A percentile compares a stretch with the other conserved stretches of the same genome.
phyloP scores from a whole-genome alignment of 2,888 invertebrate genomes.

The Pristionchus exspectatus region DNA sequence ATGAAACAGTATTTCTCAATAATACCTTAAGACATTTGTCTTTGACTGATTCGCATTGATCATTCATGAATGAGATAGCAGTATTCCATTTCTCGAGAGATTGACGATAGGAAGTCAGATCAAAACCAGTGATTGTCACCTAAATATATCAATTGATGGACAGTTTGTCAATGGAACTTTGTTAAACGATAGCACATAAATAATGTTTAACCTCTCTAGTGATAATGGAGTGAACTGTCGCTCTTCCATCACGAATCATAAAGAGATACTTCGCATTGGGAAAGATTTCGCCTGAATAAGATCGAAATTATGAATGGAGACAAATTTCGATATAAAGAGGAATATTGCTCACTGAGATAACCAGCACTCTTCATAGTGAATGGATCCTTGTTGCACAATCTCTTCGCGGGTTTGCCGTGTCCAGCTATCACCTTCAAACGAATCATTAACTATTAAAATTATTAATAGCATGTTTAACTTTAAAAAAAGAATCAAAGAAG shows the following conservation, averaged over 20 bases:
- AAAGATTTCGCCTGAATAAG: slow-evolving; percentile 86
- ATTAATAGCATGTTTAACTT: neutral
- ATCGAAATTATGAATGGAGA: neutral
- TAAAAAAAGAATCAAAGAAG: neutral
- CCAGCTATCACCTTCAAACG: slow-evolving; percentile 85
- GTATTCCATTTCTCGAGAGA: slow-evolving; percentile 96
- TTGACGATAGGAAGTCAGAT: slow-evolving; percentile 91
- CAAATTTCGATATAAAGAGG: neutral
- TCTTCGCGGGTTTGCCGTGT: slow-evolving; percentile 92
- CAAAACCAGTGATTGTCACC: slow-evolving; percentile 92
- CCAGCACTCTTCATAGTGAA: slow-evolving; percentile 96
- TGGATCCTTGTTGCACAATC: slow-evolving; percentile 99
- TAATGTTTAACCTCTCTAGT: slow-evolving; percentile 85
- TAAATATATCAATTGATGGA: slow-evolving; percentile 69
- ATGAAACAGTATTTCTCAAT: neutral
- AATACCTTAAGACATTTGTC: slow-evolving; percentile 73
- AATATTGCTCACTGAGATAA: slow-evolving; percentile 84
- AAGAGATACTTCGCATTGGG: slow-evolving; percentile 98
- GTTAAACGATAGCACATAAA: too few relatives aligned
- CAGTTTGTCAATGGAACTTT: neutral
- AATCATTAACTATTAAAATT: neutral
- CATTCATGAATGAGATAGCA: slow-evolving; percentile 89
- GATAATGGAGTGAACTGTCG: slow-evolving; percentile 98
- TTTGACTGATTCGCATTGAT: slow-evolving; percentile 85
- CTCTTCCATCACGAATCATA: slow-evolving; percentile 98